Evolutionary conservation across 2,888 invertebrate genomes (phyloP).

Genomic region (Hartigia nigra): DNA sequence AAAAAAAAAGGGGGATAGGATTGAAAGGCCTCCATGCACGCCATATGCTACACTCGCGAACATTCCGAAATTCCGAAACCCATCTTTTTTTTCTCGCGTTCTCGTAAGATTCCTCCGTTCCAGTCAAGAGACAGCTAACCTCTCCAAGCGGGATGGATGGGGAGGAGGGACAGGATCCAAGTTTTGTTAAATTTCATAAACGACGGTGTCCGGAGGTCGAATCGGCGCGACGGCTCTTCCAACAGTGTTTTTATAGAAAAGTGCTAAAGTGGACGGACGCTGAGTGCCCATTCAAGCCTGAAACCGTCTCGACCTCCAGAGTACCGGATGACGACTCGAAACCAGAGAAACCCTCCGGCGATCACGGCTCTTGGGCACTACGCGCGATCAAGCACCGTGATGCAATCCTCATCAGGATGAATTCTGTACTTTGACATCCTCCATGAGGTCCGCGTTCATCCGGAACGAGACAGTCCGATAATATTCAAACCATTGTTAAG

Average conservation of each 20-base stretch:
- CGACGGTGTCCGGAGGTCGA: neutral
- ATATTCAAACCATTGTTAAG: neutral
- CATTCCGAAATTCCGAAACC: neutral
- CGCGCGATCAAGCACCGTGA: no score
- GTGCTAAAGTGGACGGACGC: neutral
- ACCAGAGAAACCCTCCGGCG: neutral
- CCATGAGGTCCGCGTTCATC: neutral
- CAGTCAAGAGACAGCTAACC: conserved; percentile 34
- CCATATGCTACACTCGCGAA: neutral
- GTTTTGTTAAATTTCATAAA: conserved; percentile 46
- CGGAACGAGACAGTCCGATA: neutral
- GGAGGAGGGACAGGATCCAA: conserved; percentile 51
- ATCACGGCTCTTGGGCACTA: no score
- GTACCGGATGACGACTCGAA: neutral
- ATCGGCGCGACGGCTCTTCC: neutral
- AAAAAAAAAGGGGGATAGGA: neutral
- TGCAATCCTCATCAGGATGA: neutral
- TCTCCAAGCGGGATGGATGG: conserved; percentile 58
- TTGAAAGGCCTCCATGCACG: neutral
- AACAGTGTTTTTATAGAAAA: no score
- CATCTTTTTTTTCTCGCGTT: neutral
- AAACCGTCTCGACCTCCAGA: neutral
- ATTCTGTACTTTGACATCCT: neutral
- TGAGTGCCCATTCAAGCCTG: neutral
- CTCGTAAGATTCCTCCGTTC: neutral